phyloP scores from a whole-genome alignment of 1,140 invertebrate species.

The Listronotus oregonensis region DNA sequence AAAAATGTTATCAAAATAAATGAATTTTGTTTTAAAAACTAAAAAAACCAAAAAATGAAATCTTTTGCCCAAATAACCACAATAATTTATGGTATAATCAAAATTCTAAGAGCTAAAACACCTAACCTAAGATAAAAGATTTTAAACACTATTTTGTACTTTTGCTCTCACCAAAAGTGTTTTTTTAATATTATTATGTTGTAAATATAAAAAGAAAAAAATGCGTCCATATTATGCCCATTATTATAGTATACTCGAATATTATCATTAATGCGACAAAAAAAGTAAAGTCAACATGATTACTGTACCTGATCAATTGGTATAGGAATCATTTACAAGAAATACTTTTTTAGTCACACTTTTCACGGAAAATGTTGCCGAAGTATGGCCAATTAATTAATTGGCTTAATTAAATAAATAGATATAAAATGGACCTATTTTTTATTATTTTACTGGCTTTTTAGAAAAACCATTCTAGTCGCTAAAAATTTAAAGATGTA shows the following conservation, averaged over 20 bases:
- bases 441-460: neutral
- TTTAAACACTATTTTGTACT: conserved; percentile 51
- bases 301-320: too few relatives aligned
- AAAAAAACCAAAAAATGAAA: too few relatives aligned
- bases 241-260: too few relatives aligned
- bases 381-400: too few relatives aligned
- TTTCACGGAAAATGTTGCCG: too few relatives aligned
- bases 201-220: neutral
- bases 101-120: neutral
- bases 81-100: neutral
- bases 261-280: too few relatives aligned
- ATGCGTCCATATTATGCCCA: too few relatives aligned
- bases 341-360: too few relatives aligned
- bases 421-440: neutral
- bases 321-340: too few relatives aligned
- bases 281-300: too few relatives aligned
- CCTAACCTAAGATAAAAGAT: conserved; percentile 2
- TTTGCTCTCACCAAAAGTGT: conserved; percentile 56
- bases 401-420: neutral
- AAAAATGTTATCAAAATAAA: too few relatives aligned
- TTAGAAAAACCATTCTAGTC: neutral
- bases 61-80: neutral
- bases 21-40: too few relatives aligned
- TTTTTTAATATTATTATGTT: conserved; percentile 8
- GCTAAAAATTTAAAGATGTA: neutral